Evolutionary conservation across 2,113 vertebrate genomes (phyloP), one percentile per base, ranked within the genome.

Genomic region (Tamias sibiricus): DNA sequence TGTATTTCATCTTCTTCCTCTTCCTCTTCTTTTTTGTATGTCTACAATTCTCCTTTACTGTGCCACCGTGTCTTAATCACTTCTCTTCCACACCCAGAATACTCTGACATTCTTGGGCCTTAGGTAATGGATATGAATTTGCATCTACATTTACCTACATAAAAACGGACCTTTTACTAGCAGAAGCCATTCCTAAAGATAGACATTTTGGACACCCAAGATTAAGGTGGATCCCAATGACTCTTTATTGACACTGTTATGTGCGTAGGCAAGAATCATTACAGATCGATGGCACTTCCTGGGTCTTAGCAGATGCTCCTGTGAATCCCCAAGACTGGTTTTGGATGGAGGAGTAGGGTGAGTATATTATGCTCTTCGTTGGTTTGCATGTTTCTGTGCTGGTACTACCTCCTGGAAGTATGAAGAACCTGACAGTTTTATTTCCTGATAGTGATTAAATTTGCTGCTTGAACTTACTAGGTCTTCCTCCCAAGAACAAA

Each of bases 51-150:
- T 97, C 90, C 90, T 95, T 93, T 97, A 74, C 89, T 94, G 40
- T 97, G 79, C 95, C 91, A 97, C 89, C 92, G 0, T 97, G 96
- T 94, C 86, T 97, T 97, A 98, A 98, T 84, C 87, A 72, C 87
- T 96, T 98, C 98, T 98, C 89, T 97, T 97, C 97, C 97, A 95
- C 93, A 97, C 95, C 91, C 96, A 97, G 97, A 98, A 97, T 88
- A 96, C 47, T 97, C 97, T 97, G 93, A 97, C 88, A 96, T 96
- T 97, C 97, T 96, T 94, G 82, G 96, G 94, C 89, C 86, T 94
- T 97, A 87, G 87, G 95, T 97, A 95, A 95, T 37, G 75, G 83
- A 96, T 93, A 87, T 96, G 95, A 98, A 96, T 96, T 96, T 91
- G 68, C 95, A 91, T 96, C 87, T 96, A 52, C 86, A 95, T 97